A percentile compares a stretch with the other conserved stretches of the same genome.
Evolutionary conservation across 1,140 invertebrate genomes (phyloP).

Genomic region (Oncopodura yosiiana): DNA sequence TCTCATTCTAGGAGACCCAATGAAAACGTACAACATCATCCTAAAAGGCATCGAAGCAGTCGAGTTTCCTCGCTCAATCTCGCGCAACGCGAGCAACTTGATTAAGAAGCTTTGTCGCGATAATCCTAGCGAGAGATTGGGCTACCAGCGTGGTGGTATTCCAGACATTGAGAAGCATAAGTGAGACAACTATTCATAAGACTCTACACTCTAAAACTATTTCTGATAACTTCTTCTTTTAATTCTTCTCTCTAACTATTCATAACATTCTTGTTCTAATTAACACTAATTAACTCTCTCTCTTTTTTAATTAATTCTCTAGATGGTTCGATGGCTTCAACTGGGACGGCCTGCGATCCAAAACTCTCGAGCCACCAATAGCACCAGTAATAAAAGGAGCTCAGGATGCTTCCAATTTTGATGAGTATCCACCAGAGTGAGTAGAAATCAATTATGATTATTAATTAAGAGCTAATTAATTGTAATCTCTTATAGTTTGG

Average conservation of each 20-base stretch:
- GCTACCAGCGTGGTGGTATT: conserved; percentile 92
- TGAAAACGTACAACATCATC: conserved; percentile 99
- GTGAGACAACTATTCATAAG: no score
- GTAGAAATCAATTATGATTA: conserved; percentile 30
- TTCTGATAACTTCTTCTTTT: no score
- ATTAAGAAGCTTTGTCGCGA: conserved; percentile 97
- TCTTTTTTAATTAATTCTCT: no score
- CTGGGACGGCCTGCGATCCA: conserved; percentile 87
- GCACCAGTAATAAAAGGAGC: conserved; percentile 64
- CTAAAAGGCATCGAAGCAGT: conserved; percentile 96
- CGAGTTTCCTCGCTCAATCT: conserved; percentile 89
- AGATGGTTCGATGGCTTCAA: conserved; percentile 99
- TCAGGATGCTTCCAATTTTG: conserved; percentile 35
- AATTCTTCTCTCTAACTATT: no score
- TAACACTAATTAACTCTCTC: no score
- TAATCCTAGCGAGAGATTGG: conserved; percentile 91
- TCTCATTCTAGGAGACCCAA: no score
- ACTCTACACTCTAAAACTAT: no score
- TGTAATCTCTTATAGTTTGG: conserved; percentile 71
- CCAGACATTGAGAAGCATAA: conserved; percentile 98
- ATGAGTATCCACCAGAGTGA: conserved; percentile 22
- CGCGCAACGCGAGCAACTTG: conserved; percentile 80
- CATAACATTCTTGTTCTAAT: no score
- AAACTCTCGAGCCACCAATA: conserved; percentile 87
- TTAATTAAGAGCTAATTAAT: conserved; percentile 67